A percentile compares a stretch with the other conserved stretches of the same genome.
Evolutionary conservation across 2,113 vertebrate species (phyloP).

Genomic region (Toxotes jaculatrix): DNA sequence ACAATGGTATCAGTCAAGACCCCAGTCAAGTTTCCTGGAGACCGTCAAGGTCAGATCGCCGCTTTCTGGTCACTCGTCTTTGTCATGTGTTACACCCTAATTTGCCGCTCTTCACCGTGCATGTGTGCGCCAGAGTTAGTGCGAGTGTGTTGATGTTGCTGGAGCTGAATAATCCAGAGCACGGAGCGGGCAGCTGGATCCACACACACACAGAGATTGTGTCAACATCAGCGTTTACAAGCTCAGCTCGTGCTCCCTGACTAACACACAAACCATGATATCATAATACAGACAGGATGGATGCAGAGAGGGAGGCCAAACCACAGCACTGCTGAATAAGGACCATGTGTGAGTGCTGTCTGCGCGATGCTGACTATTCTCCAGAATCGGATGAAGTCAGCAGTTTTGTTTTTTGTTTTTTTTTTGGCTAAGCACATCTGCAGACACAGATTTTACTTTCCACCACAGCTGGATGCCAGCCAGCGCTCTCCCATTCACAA

Average conservation of each 20-base stretch:
- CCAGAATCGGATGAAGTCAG: constrained; percentile 52
- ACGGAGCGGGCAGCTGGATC: neutral
- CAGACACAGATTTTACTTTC: constrained; percentile 40
- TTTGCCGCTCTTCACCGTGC: neutral
- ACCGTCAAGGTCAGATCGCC: neutral
- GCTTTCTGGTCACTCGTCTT: neutral
- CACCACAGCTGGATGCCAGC: neutral
- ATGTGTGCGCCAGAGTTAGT: neutral
- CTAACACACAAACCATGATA: constrained; percentile 49
- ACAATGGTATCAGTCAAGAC: neutral
- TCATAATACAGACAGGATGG: constrained; percentile 54
- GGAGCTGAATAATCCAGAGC: neutral
- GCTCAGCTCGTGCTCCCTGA: constrained; percentile 45
- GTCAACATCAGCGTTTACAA: constrained; percentile 42
- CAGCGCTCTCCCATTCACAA: neutral
- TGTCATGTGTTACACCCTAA: no score
- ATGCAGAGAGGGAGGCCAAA: constrained; percentile 37
- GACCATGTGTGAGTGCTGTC: constrained; percentile 13
- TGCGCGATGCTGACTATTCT: constrained; percentile 49
- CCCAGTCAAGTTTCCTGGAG: neutral
- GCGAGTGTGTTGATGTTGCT: neutral
- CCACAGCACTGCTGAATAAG: constrained; percentile 71
- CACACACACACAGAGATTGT: neutral
- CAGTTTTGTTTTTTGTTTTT: constrained; percentile 10
- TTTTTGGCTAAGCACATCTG: constrained; percentile 48